phyloP scores from a whole-genome alignment of 2,888 invertebrate genomes.

The Andrena bucephala region DNA sequence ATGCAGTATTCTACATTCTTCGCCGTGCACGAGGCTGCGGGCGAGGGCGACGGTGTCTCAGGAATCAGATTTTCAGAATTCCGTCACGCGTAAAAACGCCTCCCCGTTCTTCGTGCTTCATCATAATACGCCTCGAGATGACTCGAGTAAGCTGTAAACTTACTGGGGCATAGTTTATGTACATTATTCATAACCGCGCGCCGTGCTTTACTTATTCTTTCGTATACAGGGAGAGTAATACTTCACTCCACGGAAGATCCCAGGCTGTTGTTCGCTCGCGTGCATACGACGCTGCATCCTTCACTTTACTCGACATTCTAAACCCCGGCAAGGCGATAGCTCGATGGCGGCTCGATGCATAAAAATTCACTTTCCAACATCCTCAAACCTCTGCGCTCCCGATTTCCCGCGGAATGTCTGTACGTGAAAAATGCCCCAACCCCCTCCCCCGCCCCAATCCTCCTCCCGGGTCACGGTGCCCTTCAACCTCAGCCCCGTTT shows the following conservation, averaged over 20 bases:
- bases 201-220: slow-evolving; percentile 34
- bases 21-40: background rate
- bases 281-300: background rate
- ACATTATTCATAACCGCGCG: slow-evolving; percentile 51
- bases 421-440: background rate
- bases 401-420: background rate
- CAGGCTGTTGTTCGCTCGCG: slow-evolving; percentile 5
- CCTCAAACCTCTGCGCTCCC: background rate
- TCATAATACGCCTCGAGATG: slow-evolving; percentile 24
- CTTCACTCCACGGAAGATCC: slow-evolving; percentile 11
- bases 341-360: background rate
- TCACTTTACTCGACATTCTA: background rate
- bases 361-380: background rate
- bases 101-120: slow-evolving; percentile 11
- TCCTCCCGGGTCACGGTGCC: background rate
- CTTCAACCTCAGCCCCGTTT: background rate
- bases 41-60: background rate
- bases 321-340: background rate
- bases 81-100: slow-evolving; percentile 3
- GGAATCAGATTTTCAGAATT: background rate
- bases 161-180: slow-evolving; percentile 24
- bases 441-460: too few species aligned
- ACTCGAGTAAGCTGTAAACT: slow-evolving; percentile 42
- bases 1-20: background rate
- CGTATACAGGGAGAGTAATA: background rate